Evolutionary conservation across 2,888 invertebrate species (phyloP).

Genomic region (Eubasilissa splendida): DNA sequence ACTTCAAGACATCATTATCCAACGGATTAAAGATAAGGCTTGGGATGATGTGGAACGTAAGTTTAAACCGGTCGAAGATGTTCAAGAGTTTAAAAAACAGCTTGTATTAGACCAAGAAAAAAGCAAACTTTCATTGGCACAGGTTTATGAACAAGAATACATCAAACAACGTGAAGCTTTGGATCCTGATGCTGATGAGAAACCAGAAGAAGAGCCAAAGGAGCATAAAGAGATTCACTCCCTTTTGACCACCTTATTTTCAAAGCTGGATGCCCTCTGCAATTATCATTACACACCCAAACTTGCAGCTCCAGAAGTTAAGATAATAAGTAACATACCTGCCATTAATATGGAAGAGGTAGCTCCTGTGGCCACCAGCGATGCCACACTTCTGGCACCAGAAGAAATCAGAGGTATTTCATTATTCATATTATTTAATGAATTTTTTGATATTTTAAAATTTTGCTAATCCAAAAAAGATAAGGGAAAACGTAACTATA

Average conservation of each 20-base stretch:
- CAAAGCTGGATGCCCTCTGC: conserved; percentile 91
- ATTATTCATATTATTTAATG: background rate
- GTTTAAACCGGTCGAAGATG: conserved; percentile 86
- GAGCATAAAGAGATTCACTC: conserved; percentile 85
- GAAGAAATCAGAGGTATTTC: conserved; percentile 86
- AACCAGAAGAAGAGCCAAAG: conserved; percentile 79
- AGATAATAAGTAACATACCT: conserved; percentile 92
- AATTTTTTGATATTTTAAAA: no score
- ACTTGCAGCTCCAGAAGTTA: conserved; percentile 87
- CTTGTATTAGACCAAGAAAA: conserved; percentile 93
- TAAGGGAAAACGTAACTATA: no score
- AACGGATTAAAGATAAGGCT: conserved; percentile 92
- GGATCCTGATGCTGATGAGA: conserved; percentile 73
- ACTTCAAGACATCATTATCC: conserved; percentile 92
- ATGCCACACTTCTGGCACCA: conserved; percentile 90
- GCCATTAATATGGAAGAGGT: conserved; percentile 96
- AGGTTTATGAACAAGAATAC: conserved; percentile 94
- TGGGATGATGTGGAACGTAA: conserved; percentile 96
- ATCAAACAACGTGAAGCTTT: conserved; percentile 77
- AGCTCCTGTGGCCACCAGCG: conserved; percentile 90
- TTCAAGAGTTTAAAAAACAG: conserved; percentile 89
- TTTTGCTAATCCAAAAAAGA: no score
- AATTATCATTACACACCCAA: conserved; percentile 97
- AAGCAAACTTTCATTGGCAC: conserved; percentile 92
- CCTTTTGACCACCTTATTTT: conserved; percentile 83